Percentiles rank a stretch among this genome's conserved stretches.
Evolutionary conservation across 2,888 invertebrate species (phyloP).

Genomic region (Rapana venosa): DNA sequence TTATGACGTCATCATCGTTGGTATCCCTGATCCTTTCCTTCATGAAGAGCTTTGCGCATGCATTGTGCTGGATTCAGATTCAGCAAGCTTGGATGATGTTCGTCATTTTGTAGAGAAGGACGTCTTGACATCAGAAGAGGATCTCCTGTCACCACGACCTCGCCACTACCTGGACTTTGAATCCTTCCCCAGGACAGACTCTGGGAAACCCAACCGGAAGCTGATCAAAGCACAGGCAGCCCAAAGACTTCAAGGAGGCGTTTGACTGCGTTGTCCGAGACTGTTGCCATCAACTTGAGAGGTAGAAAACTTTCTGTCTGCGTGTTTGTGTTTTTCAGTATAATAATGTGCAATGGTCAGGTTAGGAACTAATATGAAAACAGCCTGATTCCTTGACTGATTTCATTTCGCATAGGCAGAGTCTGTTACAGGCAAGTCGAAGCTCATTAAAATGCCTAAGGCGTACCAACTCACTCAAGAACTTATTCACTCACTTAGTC

Average conservation of each 20-base stretch:
- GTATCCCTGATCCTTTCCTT: constrained; percentile 37
- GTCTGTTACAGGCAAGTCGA: too few relatives aligned
- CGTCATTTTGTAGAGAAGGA: constrained; percentile 38
- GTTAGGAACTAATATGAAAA: too few relatives aligned
- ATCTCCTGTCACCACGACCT: constrained; percentile 33
- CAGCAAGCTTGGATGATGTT: neutral
- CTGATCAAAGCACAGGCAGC: constrained; percentile 22
- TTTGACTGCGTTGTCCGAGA: too few relatives aligned
- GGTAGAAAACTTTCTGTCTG: too few relatives aligned
- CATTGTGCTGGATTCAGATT: constrained; percentile 12
- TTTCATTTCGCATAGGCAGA: too few relatives aligned
- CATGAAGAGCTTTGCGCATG: constrained; percentile 44
- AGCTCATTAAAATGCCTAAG: too few relatives aligned
- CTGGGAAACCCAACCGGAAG: constrained; percentile 24
- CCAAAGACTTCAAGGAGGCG: neutral
- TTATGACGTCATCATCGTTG: constrained; percentile 27
- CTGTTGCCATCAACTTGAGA: too few relatives aligned
- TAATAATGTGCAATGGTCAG: too few relatives aligned
- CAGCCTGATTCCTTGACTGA: too few relatives aligned
- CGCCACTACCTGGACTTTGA: constrained; percentile 36
- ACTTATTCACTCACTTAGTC: too few relatives aligned
- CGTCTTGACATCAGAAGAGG: constrained; percentile 15
- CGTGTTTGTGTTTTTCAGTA: too few relatives aligned
- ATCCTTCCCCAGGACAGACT: constrained; percentile 26
- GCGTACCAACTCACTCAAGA: too few relatives aligned